phyloP scores from a whole-genome alignment of 2,888 invertebrate species.

The Epistrophe grossulariae region DNA sequence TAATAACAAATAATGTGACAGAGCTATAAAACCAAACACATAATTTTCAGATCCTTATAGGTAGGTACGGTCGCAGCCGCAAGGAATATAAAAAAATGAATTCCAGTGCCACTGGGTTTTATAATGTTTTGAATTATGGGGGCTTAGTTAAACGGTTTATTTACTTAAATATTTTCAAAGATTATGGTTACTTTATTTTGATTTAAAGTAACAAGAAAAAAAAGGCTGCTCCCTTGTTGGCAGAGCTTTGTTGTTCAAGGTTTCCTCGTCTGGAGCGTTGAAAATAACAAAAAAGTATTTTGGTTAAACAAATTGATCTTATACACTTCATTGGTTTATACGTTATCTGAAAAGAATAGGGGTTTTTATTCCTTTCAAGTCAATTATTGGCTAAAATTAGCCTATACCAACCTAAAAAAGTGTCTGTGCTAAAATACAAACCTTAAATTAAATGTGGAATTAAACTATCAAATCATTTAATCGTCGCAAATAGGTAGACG shows the following conservation, averaged over 20 bases:
- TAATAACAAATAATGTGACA: conserved; percentile 61
- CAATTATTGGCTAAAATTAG: too few species aligned
- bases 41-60: conserved; percentile 54
- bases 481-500: too few species aligned
- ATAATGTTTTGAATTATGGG: conserved; percentile 42
- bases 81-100: conserved; percentile 15
- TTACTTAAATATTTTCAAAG: not conserved
- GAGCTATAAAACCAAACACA: conserved; percentile 57
- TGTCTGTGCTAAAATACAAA: too few species aligned
- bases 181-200: not conserved
- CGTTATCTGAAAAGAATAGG: too few species aligned
- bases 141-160: conserved; percentile 25
- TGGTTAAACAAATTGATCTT: too few species aligned
- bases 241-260: not conserved
- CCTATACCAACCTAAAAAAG: too few species aligned
- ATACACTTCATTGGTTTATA: too few species aligned
- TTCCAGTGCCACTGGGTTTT: not conserved
- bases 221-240: not conserved
- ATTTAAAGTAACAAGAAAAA: not conserved
- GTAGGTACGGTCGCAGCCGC: not conserved
- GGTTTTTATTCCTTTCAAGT: too few species aligned
- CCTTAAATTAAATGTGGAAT: too few species aligned
- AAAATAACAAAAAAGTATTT: too few species aligned
- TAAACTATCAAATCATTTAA: too few species aligned
- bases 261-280: not conserved